Evolutionary conservation across 2,113 vertebrate species (phyloP).

Genomic region (Podilymbus podiceps): DNA sequence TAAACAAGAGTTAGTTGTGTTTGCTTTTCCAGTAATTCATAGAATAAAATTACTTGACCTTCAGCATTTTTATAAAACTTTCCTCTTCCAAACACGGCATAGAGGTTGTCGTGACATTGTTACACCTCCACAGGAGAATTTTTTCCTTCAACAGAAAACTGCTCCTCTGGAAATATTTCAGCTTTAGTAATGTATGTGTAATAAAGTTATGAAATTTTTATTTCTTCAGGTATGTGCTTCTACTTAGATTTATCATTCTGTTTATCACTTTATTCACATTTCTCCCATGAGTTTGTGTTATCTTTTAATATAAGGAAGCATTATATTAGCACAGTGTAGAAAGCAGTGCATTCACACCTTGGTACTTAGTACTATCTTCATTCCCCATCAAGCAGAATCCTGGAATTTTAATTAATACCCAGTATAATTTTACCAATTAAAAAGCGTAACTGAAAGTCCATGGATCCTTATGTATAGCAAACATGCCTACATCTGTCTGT

Average conservation of each 20-base stretch:
- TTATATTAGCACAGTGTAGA: not conserved
- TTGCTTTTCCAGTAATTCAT: not conserved
- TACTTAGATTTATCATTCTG: not conserved
- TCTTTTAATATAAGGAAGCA: not conserved
- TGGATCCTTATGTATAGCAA: not conserved
- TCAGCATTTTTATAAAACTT: not conserved
- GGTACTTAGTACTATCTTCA: not conserved
- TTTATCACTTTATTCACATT: not conserved
- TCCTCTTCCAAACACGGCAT: not conserved
- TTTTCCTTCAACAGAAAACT: not conserved
- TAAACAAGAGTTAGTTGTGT: not conserved
- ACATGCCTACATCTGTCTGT: not conserved
- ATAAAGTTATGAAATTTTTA: not conserved
- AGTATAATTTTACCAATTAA: not conserved
- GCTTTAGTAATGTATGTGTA: not conserved
- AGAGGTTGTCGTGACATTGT: not conserved
- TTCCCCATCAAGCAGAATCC: not conserved
- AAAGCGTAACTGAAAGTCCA: not conserved
- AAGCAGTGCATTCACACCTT: not conserved
- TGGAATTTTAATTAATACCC: not conserved
- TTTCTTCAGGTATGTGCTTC: not conserved
- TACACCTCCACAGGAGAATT: not conserved
- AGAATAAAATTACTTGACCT: not conserved
- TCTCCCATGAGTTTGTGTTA: not conserved
- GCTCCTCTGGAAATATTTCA: not conserved